Conservation (phyloP, 1,140 invertebrate species). For the Drosophila kurseongensis region DNA sequence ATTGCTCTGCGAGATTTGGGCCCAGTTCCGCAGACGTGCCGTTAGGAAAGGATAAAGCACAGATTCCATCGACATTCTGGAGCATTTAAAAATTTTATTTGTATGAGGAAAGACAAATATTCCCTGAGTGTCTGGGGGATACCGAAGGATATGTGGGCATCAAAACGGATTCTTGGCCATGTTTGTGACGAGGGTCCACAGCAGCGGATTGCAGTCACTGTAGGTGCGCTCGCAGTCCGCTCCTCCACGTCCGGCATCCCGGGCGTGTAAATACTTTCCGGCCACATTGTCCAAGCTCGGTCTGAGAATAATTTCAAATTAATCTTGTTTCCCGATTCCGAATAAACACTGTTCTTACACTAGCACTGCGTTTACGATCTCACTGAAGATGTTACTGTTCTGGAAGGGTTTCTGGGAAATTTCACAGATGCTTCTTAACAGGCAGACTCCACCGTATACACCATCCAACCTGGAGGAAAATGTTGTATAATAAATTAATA, state of each 20-base stretch:
- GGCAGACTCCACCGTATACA: slow-evolving; percentile 45
- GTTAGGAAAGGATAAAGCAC: slow-evolving; percentile 3
- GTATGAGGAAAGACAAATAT: not conserved
- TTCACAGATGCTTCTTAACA: slow-evolving; percentile 74
- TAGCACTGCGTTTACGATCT: slow-evolving; percentile 62
- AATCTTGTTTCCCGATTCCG: not conserved
- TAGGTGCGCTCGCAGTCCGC: slow-evolving; percentile 60
- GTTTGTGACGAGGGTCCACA: slow-evolving; percentile 54
- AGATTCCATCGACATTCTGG: not conserved
- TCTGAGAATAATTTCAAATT: slow-evolving; percentile 17
- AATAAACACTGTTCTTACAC: slow-evolving; percentile 52
- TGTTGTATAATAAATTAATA: not conserved
- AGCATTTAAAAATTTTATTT: not conserved
- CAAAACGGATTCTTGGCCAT: slow-evolving; percentile 53
- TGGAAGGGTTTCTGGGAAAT: slow-evolving; percentile 63
- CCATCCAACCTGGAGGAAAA: slow-evolving; percentile 32
- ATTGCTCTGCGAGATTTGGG: slow-evolving; percentile 60
- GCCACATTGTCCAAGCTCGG: slow-evolving; percentile 65
- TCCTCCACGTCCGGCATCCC: slow-evolving; percentile 60
- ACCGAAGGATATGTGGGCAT: not conserved
- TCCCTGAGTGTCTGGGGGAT: not conserved
- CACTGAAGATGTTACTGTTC: slow-evolving; percentile 58
- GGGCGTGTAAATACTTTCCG: slow-evolving; percentile 65
- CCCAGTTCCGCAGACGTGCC: slow-evolving; percentile 22
- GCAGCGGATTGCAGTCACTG: slow-evolving; percentile 44